Conservation (phyloP, 2,888 invertebrate species). For the Machimus rusticus region DNA sequence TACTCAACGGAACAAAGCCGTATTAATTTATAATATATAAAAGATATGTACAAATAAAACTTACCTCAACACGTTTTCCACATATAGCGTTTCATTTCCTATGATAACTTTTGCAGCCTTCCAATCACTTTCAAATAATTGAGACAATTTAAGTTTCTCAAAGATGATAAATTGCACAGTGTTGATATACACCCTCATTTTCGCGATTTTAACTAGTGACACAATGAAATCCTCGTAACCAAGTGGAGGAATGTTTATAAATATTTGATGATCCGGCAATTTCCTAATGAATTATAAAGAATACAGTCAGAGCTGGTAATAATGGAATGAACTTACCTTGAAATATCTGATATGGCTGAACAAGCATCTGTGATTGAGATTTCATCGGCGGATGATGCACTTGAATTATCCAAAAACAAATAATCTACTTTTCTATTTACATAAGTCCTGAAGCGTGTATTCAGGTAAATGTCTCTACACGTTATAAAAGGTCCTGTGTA, state of each 20-base stretch:
- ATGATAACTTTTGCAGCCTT: background rate
- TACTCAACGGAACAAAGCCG: too few species aligned
- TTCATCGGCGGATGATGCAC: background rate
- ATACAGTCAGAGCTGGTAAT: background rate
- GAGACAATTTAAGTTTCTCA: background rate
- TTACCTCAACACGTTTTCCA: background rate
- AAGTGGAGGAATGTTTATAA: background rate
- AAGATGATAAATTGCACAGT: background rate
- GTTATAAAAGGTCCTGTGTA: background rate
- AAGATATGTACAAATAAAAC: background rate
- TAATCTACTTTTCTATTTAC: background rate
- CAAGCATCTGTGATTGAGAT: background rate
- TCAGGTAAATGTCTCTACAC: background rate
- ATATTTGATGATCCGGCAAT: background rate
- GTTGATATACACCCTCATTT: background rate
- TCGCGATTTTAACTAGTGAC: background rate
- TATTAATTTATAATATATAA: background rate
- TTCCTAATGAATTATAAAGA: background rate
- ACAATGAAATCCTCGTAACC: conserved; percentile 7
- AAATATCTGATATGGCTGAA: background rate
- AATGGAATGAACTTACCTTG: background rate
- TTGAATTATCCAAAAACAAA: conserved; percentile 5
- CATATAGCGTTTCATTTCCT: background rate
- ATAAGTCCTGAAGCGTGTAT: background rate
- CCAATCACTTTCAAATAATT: background rate